A percentile compares a stretch with the other conserved stretches of the same genome.
These are phyloP conservation scores for Drosophila pseudoananassae DNA, from an alignment of 1,140 invertebrate genomes.

Conservation along the genomic window DNA sequence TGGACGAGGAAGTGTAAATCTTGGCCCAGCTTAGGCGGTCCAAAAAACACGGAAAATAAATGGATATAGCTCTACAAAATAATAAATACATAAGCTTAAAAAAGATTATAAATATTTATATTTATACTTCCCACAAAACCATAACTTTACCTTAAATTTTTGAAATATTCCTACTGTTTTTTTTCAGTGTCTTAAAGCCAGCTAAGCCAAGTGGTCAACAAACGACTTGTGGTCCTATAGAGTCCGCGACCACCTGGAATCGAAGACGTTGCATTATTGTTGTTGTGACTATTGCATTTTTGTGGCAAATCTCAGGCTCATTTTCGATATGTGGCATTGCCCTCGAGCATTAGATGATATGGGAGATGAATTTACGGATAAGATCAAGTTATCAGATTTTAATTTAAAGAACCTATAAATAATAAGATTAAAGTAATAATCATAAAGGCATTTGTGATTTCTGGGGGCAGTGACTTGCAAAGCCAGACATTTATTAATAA, in stretches of 20 bases:
- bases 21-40: constrained; percentile 31
- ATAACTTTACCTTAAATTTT: too few species aligned
- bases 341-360: not conserved
- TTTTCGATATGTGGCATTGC: constrained; percentile 1
- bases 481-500: constrained; percentile 21
- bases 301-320: not conserved
- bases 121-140: not conserved
- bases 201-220: constrained; percentile 6
- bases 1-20: constrained; percentile 79
- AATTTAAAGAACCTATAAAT: not conserved
- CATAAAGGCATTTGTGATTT: not conserved
- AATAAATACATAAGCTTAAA: not conserved
- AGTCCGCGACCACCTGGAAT: constrained; percentile 46
- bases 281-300: constrained; percentile 12
- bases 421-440: not conserved
- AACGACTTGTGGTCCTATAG: constrained; percentile 29
- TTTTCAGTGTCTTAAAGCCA: constrained; percentile 7
- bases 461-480: constrained; percentile 32
- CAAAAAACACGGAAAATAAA: not conserved
- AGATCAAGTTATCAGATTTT: not conserved
- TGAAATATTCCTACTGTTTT: not conserved
- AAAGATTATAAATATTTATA: too few species aligned
- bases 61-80: not conserved
- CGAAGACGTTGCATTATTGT: constrained; percentile 26
- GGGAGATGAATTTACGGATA: not conserved